Conservation (phyloP, 2,888 invertebrate species). For the Lithophane socia region DNA sequence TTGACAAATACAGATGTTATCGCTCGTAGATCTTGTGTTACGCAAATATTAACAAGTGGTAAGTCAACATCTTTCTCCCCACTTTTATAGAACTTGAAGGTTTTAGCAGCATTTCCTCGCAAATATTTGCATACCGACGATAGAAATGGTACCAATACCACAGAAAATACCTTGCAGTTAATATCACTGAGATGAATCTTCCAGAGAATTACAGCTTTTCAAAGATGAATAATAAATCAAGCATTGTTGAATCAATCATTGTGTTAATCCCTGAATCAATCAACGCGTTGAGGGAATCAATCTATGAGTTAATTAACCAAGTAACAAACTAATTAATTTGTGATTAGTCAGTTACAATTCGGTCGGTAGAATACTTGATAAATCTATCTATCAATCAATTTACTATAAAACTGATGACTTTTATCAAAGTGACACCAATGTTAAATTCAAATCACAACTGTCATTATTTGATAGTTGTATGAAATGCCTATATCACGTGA, state of each 20-base stretch:
- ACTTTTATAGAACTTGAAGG: background rate
- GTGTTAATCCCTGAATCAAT: conserved; percentile 35
- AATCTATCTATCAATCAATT: background rate
- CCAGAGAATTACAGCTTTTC: background rate
- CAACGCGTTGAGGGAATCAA: conserved; percentile 37
- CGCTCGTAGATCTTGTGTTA: conserved; percentile 37
- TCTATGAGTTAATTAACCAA: conserved; percentile 40
- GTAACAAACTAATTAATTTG: conserved; percentile 38
- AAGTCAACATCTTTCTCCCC: conserved; percentile 9
- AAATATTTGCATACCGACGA: conserved; percentile 18
- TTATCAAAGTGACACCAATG: background rate
- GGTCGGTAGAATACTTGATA: conserved; percentile 19
- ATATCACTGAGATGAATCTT: background rate
- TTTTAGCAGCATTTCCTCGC: conserved; percentile 2
- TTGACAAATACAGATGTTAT: conserved; percentile 62
- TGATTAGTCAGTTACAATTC: conserved; percentile 7
- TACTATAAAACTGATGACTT: background rate
- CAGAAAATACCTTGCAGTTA: background rate
- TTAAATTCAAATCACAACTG: background rate
- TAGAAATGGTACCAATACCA: background rate
- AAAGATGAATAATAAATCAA: conserved; percentile 24
- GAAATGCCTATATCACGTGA: background rate
- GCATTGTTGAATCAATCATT: conserved; percentile 29
- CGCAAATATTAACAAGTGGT: conserved; percentile 28
- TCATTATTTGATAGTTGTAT: background rate